Percentiles rank a stretch among this genome's conserved stretches.
These are phyloP conservation scores for Chaenocephalus aceratus DNA, from an alignment of 2,113 vertebrate genomes.

Conservation along the genomic window DNA sequence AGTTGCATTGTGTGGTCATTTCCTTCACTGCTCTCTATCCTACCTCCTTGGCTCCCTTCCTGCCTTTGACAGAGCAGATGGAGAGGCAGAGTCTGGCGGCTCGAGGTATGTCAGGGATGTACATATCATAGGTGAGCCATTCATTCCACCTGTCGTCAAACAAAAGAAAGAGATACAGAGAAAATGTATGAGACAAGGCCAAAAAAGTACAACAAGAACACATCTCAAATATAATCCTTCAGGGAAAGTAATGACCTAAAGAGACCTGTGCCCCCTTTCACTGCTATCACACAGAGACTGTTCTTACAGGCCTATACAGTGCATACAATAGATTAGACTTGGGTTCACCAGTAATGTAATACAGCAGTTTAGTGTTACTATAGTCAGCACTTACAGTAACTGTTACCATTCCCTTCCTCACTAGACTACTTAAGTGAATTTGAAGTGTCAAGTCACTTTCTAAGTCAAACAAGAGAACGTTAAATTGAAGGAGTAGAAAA, in stretches of 20 bases:
- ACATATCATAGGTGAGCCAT: constrained; percentile 97
- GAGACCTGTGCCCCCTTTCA: neutral
- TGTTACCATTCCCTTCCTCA: constrained; percentile 30
- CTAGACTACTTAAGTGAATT: constrained; percentile 33
- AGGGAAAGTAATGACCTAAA: neutral
- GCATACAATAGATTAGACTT: constrained; percentile 6
- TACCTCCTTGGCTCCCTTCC: constrained; percentile 98
- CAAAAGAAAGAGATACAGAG: neutral
- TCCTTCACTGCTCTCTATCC: constrained; percentile 4
- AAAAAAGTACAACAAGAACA: neutral
- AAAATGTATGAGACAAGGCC: neutral
- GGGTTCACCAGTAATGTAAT: constrained; percentile 47
- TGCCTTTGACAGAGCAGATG: constrained; percentile 98
- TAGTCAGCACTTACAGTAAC: constrained; percentile 37
- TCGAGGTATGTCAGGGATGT: constrained; percentile 96
- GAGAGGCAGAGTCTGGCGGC: constrained; percentile 97
- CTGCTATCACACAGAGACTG: neutral
- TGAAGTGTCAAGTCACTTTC: constrained; percentile 1
- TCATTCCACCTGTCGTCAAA: constrained; percentile 91
- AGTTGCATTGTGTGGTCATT: neutral
- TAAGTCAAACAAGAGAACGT: constrained; percentile 31
- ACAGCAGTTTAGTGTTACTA: constrained; percentile 60
- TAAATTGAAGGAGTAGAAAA: neutral
- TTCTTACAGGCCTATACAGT: neutral
- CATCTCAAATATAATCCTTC: neutral